Conservation (phyloP, 2,797 vertebrate species). For the Protosalanx chinensis region DNA sequence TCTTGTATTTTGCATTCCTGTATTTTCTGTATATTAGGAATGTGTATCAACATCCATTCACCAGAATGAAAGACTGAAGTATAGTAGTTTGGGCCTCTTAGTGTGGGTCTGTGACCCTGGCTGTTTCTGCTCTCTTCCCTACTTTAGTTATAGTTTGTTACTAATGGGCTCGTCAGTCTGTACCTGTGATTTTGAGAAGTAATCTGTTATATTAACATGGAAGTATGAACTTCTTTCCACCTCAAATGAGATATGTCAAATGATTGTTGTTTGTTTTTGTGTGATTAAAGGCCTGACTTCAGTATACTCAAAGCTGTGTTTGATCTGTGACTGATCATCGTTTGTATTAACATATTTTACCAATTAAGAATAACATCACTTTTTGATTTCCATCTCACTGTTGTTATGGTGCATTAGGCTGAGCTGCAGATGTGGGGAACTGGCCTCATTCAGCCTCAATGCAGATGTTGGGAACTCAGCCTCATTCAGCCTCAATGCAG, state of each 20-base stretch:
- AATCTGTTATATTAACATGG: conserved; percentile 7
- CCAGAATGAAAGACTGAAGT: neutral
- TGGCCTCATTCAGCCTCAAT: too few species aligned
- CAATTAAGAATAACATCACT: too few species aligned
- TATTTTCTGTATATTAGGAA: neutral
- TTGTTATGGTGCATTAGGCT: too few species aligned
- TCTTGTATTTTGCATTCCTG: neutral
- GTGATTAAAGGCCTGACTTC: conserved; percentile 24
- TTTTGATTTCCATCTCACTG: too few species aligned
- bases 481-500: too few species aligned
- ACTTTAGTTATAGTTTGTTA: neutral
- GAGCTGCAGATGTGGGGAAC: too few species aligned
- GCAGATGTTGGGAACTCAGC: too few species aligned
- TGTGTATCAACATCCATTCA: neutral
- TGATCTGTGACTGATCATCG: too few species aligned
- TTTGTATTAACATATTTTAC: too few species aligned
- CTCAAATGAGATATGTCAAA: conserved; percentile 15
- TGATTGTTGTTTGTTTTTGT: conserved; percentile 22
- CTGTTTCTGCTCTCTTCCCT: too few species aligned
- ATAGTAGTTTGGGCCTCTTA: too few species aligned
- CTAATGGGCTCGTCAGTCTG: neutral
- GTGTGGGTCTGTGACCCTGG: too few species aligned
- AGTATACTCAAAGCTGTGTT: neutral
- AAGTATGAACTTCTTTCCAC: conserved; percentile 15
- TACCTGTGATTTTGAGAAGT: conserved; percentile 6